Evolutionary conservation across 2,113 vertebrate genomes (phyloP), one percentile per base, ranked within the genome.

Genomic region (Coturnix japonica): DNA sequence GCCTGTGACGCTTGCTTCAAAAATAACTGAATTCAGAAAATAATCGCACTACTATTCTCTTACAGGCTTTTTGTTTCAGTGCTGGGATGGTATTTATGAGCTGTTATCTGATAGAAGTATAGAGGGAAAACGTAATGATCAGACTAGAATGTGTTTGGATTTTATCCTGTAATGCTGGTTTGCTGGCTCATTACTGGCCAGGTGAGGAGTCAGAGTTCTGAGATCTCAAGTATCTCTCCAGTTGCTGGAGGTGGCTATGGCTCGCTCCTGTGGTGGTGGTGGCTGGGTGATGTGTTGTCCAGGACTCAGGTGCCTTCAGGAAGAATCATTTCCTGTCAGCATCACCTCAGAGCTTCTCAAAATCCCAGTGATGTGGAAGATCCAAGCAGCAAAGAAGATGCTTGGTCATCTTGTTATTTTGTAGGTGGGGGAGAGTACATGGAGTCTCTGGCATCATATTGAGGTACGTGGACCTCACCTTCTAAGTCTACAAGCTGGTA

Each of bases 231-330:
- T 2, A 12, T 74, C 18, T 47, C 53, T 61, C n/a, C 47, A 70
- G n/a, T 35, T 43, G 19, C 49, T 53, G 16, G 31, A 80, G 67
- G 21, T 13, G 23, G 43, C 30, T 30, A 56, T 10, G 28, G n/a
- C 25, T 23, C 7, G 0, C 0, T 26, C 9, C 39, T 1, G 1
- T 47, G 54, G 17, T 63, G 56, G 69, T 61, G 4, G 11, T 47
- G 46, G 23, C 35, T 0, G 0, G 51, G 41, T 39, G 49, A 31
- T 17, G 3, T 37, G 46, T 41, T 3, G 49, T 15, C 7, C 28
- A 35, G 47, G 20, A 67, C 33, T 39, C 26, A 1, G 7, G 19
- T 63, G 56, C 17, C 9, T 70, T 74, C 0, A 0, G 18, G 51
- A 71, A 47, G 33, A 8, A 51, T 81, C 28, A 8, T 56, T 66